phyloP scores from a whole-genome alignment of 2,113 vertebrate species.

The Osmerus eperlanus region DNA sequence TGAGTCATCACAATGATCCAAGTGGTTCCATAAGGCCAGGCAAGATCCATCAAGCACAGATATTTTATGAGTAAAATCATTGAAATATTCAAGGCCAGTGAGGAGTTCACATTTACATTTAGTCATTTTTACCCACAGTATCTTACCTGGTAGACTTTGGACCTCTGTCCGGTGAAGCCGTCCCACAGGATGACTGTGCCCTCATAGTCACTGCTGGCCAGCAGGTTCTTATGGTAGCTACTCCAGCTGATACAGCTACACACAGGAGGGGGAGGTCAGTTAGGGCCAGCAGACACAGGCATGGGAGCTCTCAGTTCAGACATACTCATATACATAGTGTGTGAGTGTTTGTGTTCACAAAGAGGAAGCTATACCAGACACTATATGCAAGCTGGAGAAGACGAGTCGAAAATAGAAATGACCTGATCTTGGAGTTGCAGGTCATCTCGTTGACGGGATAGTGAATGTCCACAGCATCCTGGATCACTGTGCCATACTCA shows the following conservation, averaged over 20 bases:
- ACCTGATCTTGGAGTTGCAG: constrained; percentile 99
- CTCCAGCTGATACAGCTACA: constrained; percentile 99
- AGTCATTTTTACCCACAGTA: too few relatives aligned
- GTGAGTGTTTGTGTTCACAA: too few relatives aligned
- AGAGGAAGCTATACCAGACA: too few relatives aligned
- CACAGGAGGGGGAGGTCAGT: constrained; percentile 1
- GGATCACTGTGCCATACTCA: constrained; percentile 98
- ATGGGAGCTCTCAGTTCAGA: too few relatives aligned
- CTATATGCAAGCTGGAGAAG: too few relatives aligned
- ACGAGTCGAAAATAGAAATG: constrained; percentile 7
- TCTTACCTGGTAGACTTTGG: constrained; percentile 96
- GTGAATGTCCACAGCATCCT: constrained; percentile 98
- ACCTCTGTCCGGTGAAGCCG: constrained; percentile 95
- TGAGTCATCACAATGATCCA: too few relatives aligned
- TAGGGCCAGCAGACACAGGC: background rate
- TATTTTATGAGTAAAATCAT: too few relatives aligned
- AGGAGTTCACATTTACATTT: too few relatives aligned
- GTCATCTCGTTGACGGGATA: constrained; percentile 99
- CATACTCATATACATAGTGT: background rate
- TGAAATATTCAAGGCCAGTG: too few relatives aligned
- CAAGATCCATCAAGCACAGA: too few relatives aligned
- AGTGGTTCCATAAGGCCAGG: too few relatives aligned
- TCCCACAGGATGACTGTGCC: constrained; percentile 99
- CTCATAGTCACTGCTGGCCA: constrained; percentile 99
- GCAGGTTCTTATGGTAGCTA: constrained; percentile 98